Conservation (phyloP, 2,113 vertebrate genomes). For the Procavia capensis region DNA sequence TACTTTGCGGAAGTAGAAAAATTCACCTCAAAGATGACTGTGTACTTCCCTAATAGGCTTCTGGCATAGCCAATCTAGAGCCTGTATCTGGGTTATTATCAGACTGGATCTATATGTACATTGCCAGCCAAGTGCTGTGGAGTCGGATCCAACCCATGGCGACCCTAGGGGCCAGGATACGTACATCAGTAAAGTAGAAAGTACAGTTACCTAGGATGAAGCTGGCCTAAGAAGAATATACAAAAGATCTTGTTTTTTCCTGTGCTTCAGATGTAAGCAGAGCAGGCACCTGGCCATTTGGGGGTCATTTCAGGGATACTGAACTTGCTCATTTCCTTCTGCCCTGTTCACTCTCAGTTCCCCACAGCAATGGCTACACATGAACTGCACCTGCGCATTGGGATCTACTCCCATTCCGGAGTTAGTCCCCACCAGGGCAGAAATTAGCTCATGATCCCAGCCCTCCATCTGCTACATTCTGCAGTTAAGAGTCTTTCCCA, state of each 20-base stretch:
- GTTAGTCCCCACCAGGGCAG: background rate
- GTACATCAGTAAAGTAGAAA: background rate
- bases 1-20: constrained; percentile 9
- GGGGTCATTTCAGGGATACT: background rate
- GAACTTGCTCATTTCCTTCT: background rate
- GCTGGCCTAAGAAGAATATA: background rate
- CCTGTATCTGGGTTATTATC: background rate
- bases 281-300: background rate
- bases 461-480: background rate
- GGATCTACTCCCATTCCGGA: background rate
- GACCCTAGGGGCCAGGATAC: no score
- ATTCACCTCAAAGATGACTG: background rate
- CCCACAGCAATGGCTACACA: background rate
- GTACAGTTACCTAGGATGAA: background rate
- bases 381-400: background rate
- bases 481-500: background rate
- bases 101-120: background rate
- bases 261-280: background rate
- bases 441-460: background rate
- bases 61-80: background rate
- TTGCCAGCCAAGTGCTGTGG: no score
- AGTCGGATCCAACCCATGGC: no score
- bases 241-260: background rate
- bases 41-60: background rate
- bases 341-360: background rate